Conservation (phyloP, 35 echinoderm and acorn worm genomes). For the Holothuria glaberrima region DNA sequence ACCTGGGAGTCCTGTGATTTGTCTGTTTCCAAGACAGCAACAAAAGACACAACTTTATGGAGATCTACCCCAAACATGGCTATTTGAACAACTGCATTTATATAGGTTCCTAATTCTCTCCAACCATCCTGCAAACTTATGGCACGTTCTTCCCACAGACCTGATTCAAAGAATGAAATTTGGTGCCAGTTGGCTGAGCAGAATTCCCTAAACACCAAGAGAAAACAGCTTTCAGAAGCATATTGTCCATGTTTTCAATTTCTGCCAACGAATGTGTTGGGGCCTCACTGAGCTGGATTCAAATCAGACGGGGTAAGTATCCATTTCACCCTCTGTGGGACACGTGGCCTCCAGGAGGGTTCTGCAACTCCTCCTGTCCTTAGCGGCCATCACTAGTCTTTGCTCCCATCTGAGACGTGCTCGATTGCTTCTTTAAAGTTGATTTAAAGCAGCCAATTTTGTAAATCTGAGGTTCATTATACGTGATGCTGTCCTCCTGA, state of each 20-base stretch:
- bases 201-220: constrained; percentile 15
- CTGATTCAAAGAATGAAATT: constrained; percentile 9
- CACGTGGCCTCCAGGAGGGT: background rate
- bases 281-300: constrained; percentile 35
- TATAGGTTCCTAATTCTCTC: too few species aligned
- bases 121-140: background rate
- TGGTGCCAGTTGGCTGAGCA: constrained; percentile 35
- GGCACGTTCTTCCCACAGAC: background rate
- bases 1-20: too few species aligned
- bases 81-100: too few species aligned
- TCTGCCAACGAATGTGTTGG: background rate
- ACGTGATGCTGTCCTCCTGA: too few species aligned
- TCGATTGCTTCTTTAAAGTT: constrained; percentile 31
- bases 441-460: constrained; percentile 38
- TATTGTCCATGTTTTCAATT: background rate
- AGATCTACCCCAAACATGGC: too few species aligned
- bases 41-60: too few species aligned
- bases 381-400: background rate
- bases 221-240: constrained; percentile 19
- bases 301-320: constrained; percentile 7
- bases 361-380: constrained; percentile 4
- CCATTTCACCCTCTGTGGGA: constrained; percentile 38
- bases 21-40: too few species aligned
- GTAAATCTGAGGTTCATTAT: too few species aligned
- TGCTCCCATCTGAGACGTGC: background rate